These are phyloP conservation scores for Eucera pruinosa DNA, from an alignment of 2,888 invertebrate genomes.

Conservation along the genomic window DNA sequence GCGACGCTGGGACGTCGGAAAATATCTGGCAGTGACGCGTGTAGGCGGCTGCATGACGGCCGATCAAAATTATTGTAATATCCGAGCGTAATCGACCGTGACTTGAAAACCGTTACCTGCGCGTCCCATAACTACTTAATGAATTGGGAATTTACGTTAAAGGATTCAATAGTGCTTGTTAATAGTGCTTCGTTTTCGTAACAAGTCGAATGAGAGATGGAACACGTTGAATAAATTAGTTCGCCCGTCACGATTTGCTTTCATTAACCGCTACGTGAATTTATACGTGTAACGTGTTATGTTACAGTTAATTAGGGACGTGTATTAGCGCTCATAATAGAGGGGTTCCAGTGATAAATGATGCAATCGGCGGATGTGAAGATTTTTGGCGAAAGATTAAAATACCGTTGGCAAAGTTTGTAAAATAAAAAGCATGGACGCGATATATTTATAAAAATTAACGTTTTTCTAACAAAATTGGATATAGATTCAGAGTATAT, in stretches of 20 bases:
- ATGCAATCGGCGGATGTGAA: no score
- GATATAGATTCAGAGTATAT: no score
- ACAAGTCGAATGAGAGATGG: conserved; percentile 18
- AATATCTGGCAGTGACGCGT: conserved; percentile 33
- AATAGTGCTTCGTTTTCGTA: neutral
- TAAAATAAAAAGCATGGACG: no score
- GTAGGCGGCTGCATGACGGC: conserved; percentile 23
- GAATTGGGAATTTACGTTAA: conserved; percentile 29
- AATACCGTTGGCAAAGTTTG: no score
- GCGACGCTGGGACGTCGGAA: conserved; percentile 28
- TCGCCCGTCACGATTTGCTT: neutral
- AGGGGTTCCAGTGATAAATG: no score
- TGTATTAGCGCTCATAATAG: no score
- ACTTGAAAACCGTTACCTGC: conserved; percentile 31
- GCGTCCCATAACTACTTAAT: conserved; percentile 39
- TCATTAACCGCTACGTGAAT: neutral
- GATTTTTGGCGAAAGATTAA: no score
- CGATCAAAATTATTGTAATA: conserved; percentile 55
- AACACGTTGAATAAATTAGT: conserved; percentile 26
- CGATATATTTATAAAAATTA: no score
- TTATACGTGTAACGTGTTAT: neutral
- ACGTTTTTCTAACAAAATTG: no score
- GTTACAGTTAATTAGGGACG: neutral
- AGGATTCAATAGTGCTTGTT: conserved; percentile 14
- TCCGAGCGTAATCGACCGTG: conserved; percentile 21